Percentiles rank a stretch among this genome's conserved stretches.
These are phyloP conservation scores for Clytia hemisphaerica DNA, from an alignment of 30 jellyfish, hydroid and myxozoan genomes.

Conservation along the genomic window DNA sequence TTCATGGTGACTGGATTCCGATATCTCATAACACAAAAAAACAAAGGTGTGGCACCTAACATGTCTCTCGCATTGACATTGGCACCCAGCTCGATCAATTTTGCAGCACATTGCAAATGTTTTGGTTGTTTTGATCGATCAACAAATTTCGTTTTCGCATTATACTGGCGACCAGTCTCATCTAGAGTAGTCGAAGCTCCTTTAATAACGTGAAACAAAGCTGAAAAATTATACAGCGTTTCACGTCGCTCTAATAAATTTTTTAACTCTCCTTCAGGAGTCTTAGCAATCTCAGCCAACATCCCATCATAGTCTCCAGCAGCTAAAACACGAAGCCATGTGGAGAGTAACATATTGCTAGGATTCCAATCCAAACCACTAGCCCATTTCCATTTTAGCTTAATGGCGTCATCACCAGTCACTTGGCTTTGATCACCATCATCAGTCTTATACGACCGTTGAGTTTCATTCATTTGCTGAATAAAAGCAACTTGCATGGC, in stretches of 20 bases:
- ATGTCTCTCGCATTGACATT: constrained; percentile 13
- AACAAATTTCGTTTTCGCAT: too few relatives aligned
- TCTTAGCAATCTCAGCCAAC: background rate
- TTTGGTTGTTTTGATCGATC: too few relatives aligned
- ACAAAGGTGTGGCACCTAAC: background rate
- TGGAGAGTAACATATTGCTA: background rate
- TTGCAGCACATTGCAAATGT: background rate
- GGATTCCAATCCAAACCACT: constrained; percentile 17
- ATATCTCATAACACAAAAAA: background rate
- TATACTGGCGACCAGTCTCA: background rate
- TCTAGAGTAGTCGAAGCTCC: background rate
- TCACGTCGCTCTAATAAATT: constrained; percentile 1
- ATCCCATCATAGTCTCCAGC: background rate
- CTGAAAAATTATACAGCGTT: background rate
- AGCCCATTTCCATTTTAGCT: background rate
- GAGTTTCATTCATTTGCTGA: background rate
- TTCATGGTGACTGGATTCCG: constrained; percentile 4
- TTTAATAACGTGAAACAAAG: background rate
- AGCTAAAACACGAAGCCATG: background rate
- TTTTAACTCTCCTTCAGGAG: background rate
- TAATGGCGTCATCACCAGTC: background rate
- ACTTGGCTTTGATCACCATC: constrained; percentile 7
- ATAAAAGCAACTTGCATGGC: too few relatives aligned
- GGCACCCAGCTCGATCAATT: background rate
- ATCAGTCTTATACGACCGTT: background rate